Evolutionary conservation across 2,113 vertebrate genomes (phyloP), one percentile per base, ranked within the genome.

Genomic region (Myrmecophaga tridactyla): DNA sequence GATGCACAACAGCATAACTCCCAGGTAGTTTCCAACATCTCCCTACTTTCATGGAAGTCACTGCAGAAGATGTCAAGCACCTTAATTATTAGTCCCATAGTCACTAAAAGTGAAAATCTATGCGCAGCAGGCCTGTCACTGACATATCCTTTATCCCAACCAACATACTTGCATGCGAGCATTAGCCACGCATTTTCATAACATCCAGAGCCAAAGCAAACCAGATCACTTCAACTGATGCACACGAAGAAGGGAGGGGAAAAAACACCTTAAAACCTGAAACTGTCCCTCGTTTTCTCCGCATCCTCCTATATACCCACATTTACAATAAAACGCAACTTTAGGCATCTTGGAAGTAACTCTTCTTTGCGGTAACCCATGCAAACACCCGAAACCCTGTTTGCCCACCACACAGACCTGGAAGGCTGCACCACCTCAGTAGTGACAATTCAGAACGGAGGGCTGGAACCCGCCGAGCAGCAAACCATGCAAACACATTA

Each of bases 401-500:
- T 15, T 43, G 96, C 90, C 46, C 76, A 46, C 86, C 94, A 15
- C 96, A 88, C 6, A 51, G 14, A 95, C 94, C 41, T 73, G 94
- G 90, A 21, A 96, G 31, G 93, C 96, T 95, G 96, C 95, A 96
- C 88, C 94, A 95, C 96, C 97, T 96, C 96, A 76, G 95, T 51
- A 89, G 95, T 4, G 97, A 97, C 98, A 94, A 94, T 96, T 97
- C 97, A 83, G 56, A 97, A 69, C 67, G 27, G 25, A 89, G 96
- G 77, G 69, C 69, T 94, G 58, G 94, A 96, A 90, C 93, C 98
- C 78, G 96, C 83, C 82, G 97, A 96, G 94, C 29, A 88, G 97
- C 97, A 91, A 98, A 98, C 97, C 95, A 98, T 97, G 92, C 85
- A 13, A 98, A 96, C 97, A 96, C 98, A 97, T 96, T 94, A 96